Evolutionary conservation across 2,797 vertebrate genomes (phyloP).

Genomic region (Phalanger gymnotis): DNA sequence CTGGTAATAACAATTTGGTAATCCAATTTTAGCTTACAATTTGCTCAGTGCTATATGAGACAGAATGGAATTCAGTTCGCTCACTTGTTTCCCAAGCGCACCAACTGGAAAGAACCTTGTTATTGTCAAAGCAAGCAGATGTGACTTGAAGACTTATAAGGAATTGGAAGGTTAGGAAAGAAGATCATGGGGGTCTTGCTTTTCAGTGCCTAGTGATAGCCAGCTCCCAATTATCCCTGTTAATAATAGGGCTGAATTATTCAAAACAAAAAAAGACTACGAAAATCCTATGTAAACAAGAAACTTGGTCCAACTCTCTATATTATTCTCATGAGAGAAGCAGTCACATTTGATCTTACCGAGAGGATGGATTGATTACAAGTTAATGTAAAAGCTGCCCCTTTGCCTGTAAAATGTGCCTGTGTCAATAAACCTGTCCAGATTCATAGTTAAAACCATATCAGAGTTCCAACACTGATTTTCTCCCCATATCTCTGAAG

Average conservation of each 20-base stretch:
- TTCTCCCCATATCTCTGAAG: not conserved
- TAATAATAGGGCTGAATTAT: slow-evolving; percentile 40
- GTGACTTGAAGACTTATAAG: slow-evolving; percentile 50
- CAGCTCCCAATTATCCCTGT: slow-evolving; percentile 33
- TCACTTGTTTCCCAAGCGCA: slow-evolving; percentile 56
- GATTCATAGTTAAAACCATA: not conserved
- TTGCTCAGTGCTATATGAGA: not conserved
- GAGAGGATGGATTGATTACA: not conserved
- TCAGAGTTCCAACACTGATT: not conserved
- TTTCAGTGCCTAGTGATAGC: not conserved
- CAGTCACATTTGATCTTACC: not conserved
- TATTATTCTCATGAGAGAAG: not conserved
- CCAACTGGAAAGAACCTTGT: slow-evolving; percentile 47
- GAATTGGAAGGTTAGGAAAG: slow-evolving; percentile 49
- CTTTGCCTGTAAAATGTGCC: not conserved
- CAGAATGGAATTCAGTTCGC: slow-evolving; percentile 43
- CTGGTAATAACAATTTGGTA: slow-evolving; percentile 55
- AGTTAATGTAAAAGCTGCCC: not conserved
- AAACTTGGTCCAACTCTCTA: slow-evolving; percentile 15
- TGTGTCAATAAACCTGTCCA: not conserved
- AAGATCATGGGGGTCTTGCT: slow-evolving; percentile 4
- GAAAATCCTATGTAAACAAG: slow-evolving; percentile 25
- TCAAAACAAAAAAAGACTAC: slow-evolving; percentile 16
- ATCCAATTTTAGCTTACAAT: slow-evolving; percentile 64
- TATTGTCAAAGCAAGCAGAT: slow-evolving; percentile 52